Conservation (phyloP, 2,888 invertebrate genomes). For the Caenorhabditis sulstoni region DNA sequence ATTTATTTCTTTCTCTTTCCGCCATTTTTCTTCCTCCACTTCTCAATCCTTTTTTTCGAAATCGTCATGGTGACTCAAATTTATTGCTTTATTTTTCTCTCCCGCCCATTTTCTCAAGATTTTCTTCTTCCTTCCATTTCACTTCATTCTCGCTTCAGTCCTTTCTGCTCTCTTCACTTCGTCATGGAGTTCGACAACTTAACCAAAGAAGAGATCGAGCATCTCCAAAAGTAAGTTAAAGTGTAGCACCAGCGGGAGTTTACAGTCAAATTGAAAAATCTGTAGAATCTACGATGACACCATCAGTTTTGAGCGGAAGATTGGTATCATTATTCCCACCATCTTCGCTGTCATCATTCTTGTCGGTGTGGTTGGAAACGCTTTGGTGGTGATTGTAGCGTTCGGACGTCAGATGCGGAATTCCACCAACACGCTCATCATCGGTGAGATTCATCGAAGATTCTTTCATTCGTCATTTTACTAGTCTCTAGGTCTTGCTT, state of each 20-base stretch:
- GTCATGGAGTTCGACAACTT: slow-evolving; percentile 53
- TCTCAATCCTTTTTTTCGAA: slow-evolving; percentile 1
- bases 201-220: slow-evolving; percentile 44
- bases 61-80: slow-evolving; percentile 22
- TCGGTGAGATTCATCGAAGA: slow-evolving; percentile 80
- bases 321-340: slow-evolving; percentile 77
- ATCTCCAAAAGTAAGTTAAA: slow-evolving; percentile 50
- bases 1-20: slow-evolving; percentile 20
- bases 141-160: background rate
- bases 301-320: slow-evolving; percentile 72
- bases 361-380: slow-evolving; percentile 92
- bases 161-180: slow-evolving; percentile 1
- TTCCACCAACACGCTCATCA: slow-evolving; percentile 92
- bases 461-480: background rate
- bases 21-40: slow-evolving; percentile 3
- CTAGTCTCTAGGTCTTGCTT: slow-evolving; percentile 71
- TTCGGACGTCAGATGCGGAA: slow-evolving; percentile 93
- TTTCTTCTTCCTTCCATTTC: background rate
- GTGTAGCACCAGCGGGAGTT: no score
- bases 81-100: background rate
- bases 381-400: slow-evolving; percentile 91
- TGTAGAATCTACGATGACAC: slow-evolving; percentile 75
- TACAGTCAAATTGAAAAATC: no score
- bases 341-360: slow-evolving; percentile 90
- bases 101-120: background rate